phyloP scores from a whole-genome alignment of 2,113 vertebrate genomes.

The Boleophthalmus pectinirostris region DNA sequence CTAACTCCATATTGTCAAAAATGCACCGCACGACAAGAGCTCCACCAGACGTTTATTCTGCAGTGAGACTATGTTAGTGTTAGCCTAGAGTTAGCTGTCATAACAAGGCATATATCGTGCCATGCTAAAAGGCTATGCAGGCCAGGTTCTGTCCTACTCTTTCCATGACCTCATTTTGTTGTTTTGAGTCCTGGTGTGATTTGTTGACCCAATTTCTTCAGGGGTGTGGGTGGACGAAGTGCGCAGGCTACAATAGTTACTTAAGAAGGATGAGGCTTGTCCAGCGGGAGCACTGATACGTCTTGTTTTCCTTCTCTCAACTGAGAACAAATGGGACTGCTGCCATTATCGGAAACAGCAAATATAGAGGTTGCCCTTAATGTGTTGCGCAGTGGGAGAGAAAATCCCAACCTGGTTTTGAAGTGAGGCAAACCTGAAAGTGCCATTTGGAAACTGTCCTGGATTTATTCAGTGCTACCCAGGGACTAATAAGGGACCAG shows the following conservation, averaged over 20 bases:
- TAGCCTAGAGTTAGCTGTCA: conserved; percentile 57
- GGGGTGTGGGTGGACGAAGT: conserved; percentile 10
- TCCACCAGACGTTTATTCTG: conserved; percentile 32
- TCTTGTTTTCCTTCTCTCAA: conserved; percentile 9
- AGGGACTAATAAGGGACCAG: conserved; percentile 23
- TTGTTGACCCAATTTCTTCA: conserved; percentile 63
- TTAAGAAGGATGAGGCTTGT: conserved; percentile 38
- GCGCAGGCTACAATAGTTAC: conserved; percentile 38
- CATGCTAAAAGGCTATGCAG: conserved; percentile 65
- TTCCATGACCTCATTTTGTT: conserved; percentile 76
- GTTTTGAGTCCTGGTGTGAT: conserved; percentile 50
- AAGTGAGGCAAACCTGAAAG: conserved; percentile 28
- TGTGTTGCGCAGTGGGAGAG: conserved; percentile 33
- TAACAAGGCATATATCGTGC: conserved; percentile 67
- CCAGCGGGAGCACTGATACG: conserved; percentile 38
- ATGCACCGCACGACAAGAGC: conserved; percentile 21
- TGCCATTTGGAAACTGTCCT: conserved; percentile 24
- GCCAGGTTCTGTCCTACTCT: conserved; percentile 48
- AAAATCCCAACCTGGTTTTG: conserved; percentile 25
- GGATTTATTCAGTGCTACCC: conserved; percentile 10
- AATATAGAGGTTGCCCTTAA: conserved; percentile 51
- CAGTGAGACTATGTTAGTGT: conserved; percentile 54
- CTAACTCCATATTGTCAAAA: conserved; percentile 40
- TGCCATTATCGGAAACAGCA: conserved; percentile 40
- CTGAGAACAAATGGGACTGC: conserved; percentile 40